Conservation (phyloP, 2,113 vertebrate genomes). For the Chaetura pelagica region DNA sequence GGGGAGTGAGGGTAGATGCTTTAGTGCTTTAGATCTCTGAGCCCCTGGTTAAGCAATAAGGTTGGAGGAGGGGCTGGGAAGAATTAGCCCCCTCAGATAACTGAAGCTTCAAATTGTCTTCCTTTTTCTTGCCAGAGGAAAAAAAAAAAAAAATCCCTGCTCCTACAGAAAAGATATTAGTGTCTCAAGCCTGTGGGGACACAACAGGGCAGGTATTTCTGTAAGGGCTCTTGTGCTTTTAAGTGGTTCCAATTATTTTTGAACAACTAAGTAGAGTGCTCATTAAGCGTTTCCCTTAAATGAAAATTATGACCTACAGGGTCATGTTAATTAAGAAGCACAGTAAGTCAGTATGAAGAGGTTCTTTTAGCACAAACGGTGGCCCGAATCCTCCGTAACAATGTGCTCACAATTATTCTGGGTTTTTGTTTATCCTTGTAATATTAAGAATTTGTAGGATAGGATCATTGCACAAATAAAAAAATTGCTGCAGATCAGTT, state of each 20-base stretch:
- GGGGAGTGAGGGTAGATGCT: neutral
- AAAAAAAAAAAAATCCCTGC: neutral
- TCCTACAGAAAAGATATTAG: neutral
- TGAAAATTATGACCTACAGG: slow-evolving; percentile 53
- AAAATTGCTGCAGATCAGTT: neutral
- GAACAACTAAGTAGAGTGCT: slow-evolving; percentile 25
- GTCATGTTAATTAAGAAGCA: slow-evolving; percentile 57
- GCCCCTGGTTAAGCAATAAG: neutral
- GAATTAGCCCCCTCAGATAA: neutral
- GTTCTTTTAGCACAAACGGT: slow-evolving; percentile 4
- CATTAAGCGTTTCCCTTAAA: slow-evolving; percentile 56
- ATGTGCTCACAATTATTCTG: neutral
- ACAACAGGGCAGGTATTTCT: neutral
- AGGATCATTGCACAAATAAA: neutral
- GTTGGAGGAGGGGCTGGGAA: neutral
- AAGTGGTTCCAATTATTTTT: slow-evolving; percentile 62
- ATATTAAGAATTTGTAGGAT: neutral
- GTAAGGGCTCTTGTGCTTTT: slow-evolving; percentile 24
- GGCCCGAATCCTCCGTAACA: neutral
- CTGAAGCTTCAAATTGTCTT: neutral
- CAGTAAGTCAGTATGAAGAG: slow-evolving; percentile 27
- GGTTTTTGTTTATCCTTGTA: neutral
- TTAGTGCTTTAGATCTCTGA: neutral
- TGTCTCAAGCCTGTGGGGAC: neutral
- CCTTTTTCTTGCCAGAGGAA: neutral